Base-by-base conservation (phyloP, 2,113 vertebrate species). In the Phoenicopterus ruber region DNA sequence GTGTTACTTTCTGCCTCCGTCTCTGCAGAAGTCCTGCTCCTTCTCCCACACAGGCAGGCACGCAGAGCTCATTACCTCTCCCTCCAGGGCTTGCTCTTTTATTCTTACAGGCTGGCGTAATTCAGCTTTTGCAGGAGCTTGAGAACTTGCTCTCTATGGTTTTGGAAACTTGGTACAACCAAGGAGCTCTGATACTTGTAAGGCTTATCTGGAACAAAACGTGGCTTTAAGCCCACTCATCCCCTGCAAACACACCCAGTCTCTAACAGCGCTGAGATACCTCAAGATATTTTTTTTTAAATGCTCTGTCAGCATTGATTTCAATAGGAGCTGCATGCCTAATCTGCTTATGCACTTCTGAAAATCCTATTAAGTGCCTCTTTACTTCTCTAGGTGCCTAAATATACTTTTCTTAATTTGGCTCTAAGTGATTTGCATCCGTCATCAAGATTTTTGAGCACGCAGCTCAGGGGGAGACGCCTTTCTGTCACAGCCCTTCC, bases 301-400 rank as follows among this genome's bases (percentile, higher is more conserved):
- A 65, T 50, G 29, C 58, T 94, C 58, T 12, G 7, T 93, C 87
- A 34, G 16, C 94, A 90, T 49, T 88, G 82, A 88, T 96, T 96
- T 94, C 93, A 90, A 82, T 52, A 79, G 93, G 66, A 93, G 25
- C 87, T 94, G 58, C 66, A 71, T 95, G 71, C 74, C 18, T 97
- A 95, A 97, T 94, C 96, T 96, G 54, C 95, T 97, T 97, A 95
- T 42, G 73, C 81, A 82, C 78, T 95, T 97, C 57, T 94, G 91
- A 91, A 94, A 97, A 97, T 95, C 96, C 94, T 96, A 96, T 97
- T 97, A 97, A 94, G 96, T 94, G 84, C 66, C 95, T 97, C 89
- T 97, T 94, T 95, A 85, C 83, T 94, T 92, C 84, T 97, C 82
- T 95, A 94, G 94, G 95, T 95, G 84, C 58, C 96, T 97, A 97